Conservation (phyloP, 2,113 vertebrate genomes). For the Osmerus mordax region DNA sequence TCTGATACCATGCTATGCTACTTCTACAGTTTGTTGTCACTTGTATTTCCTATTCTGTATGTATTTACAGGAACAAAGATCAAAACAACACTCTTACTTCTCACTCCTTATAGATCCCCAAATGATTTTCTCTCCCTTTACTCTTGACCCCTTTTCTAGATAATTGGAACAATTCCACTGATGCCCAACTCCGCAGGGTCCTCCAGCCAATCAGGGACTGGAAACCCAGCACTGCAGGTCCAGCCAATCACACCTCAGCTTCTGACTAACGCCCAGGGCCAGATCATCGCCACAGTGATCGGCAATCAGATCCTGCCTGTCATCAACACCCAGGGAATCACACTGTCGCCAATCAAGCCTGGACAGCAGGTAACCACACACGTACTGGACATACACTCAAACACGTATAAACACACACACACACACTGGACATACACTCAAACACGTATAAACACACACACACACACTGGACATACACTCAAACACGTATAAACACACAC, state of each 20-base stretch:
- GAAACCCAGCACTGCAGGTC: slow-evolving; percentile 92
- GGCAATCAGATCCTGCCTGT: slow-evolving; percentile 99
- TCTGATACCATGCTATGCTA: too few species aligned
- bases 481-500: not conserved
- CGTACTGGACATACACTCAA: not conserved
- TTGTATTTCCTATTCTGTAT: too few species aligned
- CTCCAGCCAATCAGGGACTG: slow-evolving; percentile 84
- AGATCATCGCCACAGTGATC: slow-evolving; percentile 98
- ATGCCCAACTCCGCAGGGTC: slow-evolving; percentile 92
- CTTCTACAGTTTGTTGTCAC: too few species aligned
- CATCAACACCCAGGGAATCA: slow-evolving; percentile 99
- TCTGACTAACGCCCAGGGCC: slow-evolving; percentile 97
- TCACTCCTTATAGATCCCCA: too few species aligned
- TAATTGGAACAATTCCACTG: slow-evolving; percentile 97
- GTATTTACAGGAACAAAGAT: not conserved
- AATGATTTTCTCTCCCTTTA: slow-evolving; percentile 39
- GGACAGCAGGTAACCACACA: slow-evolving; percentile 87
- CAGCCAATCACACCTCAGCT: slow-evolving; percentile 98
- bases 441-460: not conserved
- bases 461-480: not conserved
- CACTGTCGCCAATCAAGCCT: slow-evolving; percentile 95
- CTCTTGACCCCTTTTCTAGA: slow-evolving; percentile 76
- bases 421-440: not conserved
- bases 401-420: not conserved
- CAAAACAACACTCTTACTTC: not conserved